Evolutionary conservation across 1,140 invertebrate genomes (phyloP), one percentile per base, ranked within the genome.

Genomic region (Listronotus bonariensis): DNA sequence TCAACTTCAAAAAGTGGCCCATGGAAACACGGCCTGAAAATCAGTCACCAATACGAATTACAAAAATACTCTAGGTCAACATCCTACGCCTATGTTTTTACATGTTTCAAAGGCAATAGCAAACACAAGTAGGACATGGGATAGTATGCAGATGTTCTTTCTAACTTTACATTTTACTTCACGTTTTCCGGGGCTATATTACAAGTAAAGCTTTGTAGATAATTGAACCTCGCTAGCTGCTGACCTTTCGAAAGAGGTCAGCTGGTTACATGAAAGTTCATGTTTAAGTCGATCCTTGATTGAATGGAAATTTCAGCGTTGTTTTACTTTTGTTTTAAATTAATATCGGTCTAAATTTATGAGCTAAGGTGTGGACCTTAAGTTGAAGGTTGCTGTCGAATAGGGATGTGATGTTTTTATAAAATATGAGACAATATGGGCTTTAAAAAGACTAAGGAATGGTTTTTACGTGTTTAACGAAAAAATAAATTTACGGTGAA

Each of bases 101-200:
- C 42, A 45, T 15, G 42, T 45, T 45, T 45, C n/a, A 18, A 45
- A 17, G 17, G 8, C 42, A 17, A 45, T 45, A 45, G 42, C 42
- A 8, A 15, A 45, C 17, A 15, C 42, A 45, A 45, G 42, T 45
- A 45, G 42, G 42, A 18, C 42, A 45, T 45, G 42, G 42, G 42
- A 45, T 45, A 45, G 42, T 45, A 45, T 45, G 42, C 42, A 45
- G 42, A 45, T 45, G 42, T 45, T 45, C 42, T 45, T 45, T 36
- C 34, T 36, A 36, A 36, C 34, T 36, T 36, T 36, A 36, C 34
- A 12, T 18, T 18, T 18, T 15, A 45, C 14, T 45, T 45, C 42
- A 45, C 42, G 42, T 45, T 15, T 17, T 45, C 42, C 17, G 42
- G 7, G 42, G 6, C 42, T 45, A 15, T 45, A 45, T 45, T 18